Evolutionary conservation across 2,797 vertebrate species (phyloP).

Genomic region (Avahi laniger): DNA sequence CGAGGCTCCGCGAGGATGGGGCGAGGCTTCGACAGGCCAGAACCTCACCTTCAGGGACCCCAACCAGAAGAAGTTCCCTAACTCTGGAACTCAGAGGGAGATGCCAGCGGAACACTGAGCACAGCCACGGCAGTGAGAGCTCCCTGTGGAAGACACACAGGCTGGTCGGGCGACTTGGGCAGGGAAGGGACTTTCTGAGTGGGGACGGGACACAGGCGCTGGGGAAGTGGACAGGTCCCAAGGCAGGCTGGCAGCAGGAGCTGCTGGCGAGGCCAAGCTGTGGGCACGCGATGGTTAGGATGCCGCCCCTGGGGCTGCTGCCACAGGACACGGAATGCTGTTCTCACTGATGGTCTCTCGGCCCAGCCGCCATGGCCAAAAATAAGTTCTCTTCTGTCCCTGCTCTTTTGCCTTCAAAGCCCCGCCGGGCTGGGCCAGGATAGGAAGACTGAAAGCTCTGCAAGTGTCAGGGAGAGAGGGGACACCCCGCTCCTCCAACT

Average conservation of each 20-base stretch:
- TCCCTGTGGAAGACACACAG: too few species aligned
- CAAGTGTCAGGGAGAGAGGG: neutral
- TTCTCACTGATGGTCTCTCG: neutral
- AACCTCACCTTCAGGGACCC: neutral
- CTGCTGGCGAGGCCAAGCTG: fast-evolving
- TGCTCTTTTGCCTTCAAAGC: neutral
- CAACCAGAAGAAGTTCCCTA: neutral
- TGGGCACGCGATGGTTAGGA: fast-evolving
- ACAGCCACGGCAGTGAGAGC: neutral
- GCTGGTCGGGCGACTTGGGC: neutral
- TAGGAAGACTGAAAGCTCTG: neutral
- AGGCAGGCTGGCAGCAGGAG: too few species aligned
- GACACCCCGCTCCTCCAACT: too few species aligned
- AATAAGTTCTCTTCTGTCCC: neutral
- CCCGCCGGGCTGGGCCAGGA: neutral
- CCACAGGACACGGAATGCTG: fast-evolving
- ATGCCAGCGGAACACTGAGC: fast-evolving
- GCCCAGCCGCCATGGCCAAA: neutral
- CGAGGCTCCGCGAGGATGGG: neutral
- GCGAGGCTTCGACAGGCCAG: neutral
- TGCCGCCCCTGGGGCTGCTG: fast-evolving
- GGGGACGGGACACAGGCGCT: neutral
- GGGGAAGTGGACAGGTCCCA: neutral
- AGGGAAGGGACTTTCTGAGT: neutral
- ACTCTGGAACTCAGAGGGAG: neutral